phyloP scores from a whole-genome alignment of 23 tunicate species.

The Halocynthia roretzi region DNA sequence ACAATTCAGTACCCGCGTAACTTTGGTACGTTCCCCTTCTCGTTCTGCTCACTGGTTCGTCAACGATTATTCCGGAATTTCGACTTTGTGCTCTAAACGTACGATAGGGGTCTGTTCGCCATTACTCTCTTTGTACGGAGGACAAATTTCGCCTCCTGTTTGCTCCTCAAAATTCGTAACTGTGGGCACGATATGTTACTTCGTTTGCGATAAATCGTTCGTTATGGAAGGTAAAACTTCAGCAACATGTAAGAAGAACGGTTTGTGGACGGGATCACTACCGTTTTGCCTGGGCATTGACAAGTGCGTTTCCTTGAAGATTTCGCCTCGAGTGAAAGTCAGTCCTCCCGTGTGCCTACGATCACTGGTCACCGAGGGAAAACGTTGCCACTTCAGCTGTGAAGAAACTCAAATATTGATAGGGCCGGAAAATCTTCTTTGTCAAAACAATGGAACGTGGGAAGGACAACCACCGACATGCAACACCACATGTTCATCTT shows the following conservation, averaged over 20 bases:
- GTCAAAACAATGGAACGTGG: conserved; percentile 17
- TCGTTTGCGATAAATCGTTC: conserved; percentile 9
- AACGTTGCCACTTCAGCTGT: conserved; percentile 16
- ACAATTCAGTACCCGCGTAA: conserved; percentile 1
- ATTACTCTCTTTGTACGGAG: conserved; percentile 10
- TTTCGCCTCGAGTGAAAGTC: not conserved
- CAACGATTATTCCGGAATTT: conserved; percentile 19
- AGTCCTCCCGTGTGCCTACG: conserved; percentile 13
- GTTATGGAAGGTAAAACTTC: conserved; percentile 13
- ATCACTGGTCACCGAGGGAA: conserved; percentile 16
- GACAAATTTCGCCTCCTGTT: conserved; percentile 1
- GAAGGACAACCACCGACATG: conserved; percentile 10
- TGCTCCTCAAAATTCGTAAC: conserved; percentile 17
- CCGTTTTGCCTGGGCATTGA: conserved; percentile 29
- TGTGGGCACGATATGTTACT: conserved; percentile 25
- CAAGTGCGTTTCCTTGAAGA: not conserved
- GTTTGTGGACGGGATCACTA: conserved; percentile 19
- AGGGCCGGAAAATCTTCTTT: not conserved
- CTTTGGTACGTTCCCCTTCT: not conserved
- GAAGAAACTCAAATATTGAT: conserved; percentile 1
- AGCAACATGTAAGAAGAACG: conserved; percentile 11
- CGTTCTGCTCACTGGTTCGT: conserved; percentile 23
- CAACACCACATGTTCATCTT: conserved; percentile 4
- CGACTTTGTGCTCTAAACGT: conserved; percentile 23
- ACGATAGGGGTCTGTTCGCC: conserved; percentile 32